phyloP scores from a whole-genome alignment of 2,888 invertebrate genomes.

The Melieria crassipennis region DNA sequence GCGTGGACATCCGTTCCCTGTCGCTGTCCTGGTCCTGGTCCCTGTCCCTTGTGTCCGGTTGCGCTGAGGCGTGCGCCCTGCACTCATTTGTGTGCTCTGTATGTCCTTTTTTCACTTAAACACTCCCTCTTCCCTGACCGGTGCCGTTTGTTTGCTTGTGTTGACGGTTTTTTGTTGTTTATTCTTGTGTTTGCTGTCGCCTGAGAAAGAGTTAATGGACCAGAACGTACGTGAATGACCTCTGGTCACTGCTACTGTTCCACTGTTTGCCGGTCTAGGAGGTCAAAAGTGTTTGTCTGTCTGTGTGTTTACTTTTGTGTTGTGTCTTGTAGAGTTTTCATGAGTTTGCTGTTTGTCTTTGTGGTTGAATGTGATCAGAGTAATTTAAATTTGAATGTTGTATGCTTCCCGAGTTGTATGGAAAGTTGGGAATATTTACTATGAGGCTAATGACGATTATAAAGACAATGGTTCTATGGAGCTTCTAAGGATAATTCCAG shows the following conservation, averaged over 20 bases:
- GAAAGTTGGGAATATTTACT: too few relatives aligned
- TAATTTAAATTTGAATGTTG: neutral
- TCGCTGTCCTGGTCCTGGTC: too few relatives aligned
- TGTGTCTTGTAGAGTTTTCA: neutral
- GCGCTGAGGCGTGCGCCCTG: too few relatives aligned
- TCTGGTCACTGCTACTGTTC: neutral
- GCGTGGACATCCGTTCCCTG: neutral
- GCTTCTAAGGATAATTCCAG: too few relatives aligned
- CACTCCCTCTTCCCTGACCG: constrained; percentile 2
- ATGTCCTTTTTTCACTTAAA: constrained; percentile 11
- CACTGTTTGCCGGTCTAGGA: neutral
- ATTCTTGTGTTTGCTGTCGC: neutral
- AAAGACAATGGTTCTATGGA: too few relatives aligned
- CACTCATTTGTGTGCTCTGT: too few relatives aligned
- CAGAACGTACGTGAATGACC: constrained; percentile 42
- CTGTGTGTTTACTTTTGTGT: too few relatives aligned
- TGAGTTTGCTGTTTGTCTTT: neutral
- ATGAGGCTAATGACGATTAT: too few relatives aligned
- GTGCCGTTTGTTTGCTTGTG: constrained; percentile 15
- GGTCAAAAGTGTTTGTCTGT: neutral
- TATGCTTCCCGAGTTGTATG: too few relatives aligned
- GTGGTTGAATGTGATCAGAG: neutral
- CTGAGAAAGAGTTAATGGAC: constrained; percentile 49
- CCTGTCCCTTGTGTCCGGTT: too few relatives aligned
- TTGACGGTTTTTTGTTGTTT: constrained; percentile 15